Evolutionary conservation across 2,113 vertebrate genomes (phyloP).

Genomic region (Mormyrus lacerda): DNA sequence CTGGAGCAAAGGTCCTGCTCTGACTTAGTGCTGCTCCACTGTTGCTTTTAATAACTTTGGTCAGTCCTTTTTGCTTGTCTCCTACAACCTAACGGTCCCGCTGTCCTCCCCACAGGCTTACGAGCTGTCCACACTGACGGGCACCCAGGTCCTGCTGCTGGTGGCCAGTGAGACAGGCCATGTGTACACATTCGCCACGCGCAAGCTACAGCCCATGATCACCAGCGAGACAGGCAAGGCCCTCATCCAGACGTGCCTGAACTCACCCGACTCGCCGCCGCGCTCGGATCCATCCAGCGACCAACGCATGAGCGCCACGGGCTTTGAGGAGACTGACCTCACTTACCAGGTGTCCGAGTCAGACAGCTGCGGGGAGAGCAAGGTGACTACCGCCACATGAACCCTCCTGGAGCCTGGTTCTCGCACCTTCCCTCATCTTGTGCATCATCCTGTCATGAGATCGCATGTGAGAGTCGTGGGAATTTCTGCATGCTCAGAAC

Average conservation of each 20-base stretch:
- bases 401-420: background rate
- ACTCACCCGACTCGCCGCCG: constrained; percentile 80
- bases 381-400: constrained; percentile 52
- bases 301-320: constrained; percentile 83
- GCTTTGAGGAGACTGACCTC: constrained; percentile 82
- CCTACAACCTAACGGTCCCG: background rate
- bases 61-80: background rate
- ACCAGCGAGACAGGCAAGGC: constrained; percentile 86
- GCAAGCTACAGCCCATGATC: constrained; percentile 86
- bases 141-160: constrained; percentile 76
- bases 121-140: constrained; percentile 85
- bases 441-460: background rate
- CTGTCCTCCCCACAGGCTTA: constrained; percentile 64
- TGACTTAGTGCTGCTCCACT: background rate
- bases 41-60: background rate
- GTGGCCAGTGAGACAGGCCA: constrained; percentile 85
- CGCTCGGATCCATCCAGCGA: constrained; percentile 75
- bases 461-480: background rate
- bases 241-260: constrained; percentile 82
- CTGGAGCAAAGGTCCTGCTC: background rate
- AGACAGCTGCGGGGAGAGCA: constrained; percentile 75
- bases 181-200: constrained; percentile 79
- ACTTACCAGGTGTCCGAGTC: constrained; percentile 82
- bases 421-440: background rate
- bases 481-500: background rate